Evolutionary conservation across 1,140 invertebrate genomes (phyloP).

Genomic region (Drosophila kohkoa): DNA sequence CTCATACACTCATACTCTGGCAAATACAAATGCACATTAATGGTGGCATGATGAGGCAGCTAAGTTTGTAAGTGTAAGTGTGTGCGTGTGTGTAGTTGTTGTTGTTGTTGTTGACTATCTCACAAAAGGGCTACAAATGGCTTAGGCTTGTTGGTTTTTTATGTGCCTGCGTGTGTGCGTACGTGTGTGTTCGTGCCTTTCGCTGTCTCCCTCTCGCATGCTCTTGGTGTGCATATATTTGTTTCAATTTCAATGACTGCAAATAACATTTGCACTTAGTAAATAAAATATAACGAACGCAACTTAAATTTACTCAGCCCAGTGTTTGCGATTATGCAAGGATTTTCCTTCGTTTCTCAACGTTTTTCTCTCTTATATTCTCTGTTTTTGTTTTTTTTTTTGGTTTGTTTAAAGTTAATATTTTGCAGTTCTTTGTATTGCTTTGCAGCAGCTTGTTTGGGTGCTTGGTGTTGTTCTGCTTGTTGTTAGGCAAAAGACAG

Average conservation of each 20-base stretch:
- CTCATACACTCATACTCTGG: constrained; percentile 1
- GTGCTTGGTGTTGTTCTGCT: constrained; percentile 6
- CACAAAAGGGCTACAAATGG: constrained; percentile 80
- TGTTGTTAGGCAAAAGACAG: constrained; percentile 27
- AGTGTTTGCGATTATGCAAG: constrained; percentile 52
- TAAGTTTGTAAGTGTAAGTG: constrained; percentile 64
- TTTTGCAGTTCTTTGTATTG: constrained; percentile 56
- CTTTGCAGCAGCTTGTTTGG: constrained; percentile 20
- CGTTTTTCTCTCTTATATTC: neutral
- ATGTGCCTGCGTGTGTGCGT: constrained; percentile 35
- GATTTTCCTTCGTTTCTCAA: constrained; percentile 33
- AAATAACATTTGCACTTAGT: constrained; percentile 83
- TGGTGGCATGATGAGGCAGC: constrained; percentile 79
- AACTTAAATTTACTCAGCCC: constrained; percentile 50
- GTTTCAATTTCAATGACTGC: constrained; percentile 82
- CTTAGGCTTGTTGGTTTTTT: constrained; percentile 68
- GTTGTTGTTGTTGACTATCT: constrained; percentile 58
- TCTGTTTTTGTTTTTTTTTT: neutral
- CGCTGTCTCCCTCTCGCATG: neutral
- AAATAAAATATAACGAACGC: constrained; percentile 82
- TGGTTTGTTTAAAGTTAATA: constrained; percentile 53
- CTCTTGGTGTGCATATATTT: constrained; percentile 55
- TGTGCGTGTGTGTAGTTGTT: constrained; percentile 11
- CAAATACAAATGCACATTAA: constrained; percentile 65
- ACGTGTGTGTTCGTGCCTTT: constrained; percentile 30